Evolutionary conservation across 2,113 vertebrate genomes (phyloP).

Genomic region (Parus major): DNA sequence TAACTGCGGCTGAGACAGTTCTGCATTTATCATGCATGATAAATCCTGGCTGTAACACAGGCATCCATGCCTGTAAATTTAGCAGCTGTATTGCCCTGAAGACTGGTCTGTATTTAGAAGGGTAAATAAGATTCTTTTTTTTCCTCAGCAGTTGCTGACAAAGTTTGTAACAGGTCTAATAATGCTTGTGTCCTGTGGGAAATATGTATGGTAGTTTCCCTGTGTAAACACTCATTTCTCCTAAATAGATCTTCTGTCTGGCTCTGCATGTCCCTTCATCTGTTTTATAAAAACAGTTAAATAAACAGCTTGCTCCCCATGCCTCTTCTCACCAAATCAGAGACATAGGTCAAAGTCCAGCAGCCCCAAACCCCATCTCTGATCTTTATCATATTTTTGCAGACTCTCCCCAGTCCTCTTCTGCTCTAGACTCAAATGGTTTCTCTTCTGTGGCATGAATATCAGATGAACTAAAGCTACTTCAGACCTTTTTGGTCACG

Average conservation of each 20-base stretch:
- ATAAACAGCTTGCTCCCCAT: neutral
- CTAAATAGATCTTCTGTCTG: neutral
- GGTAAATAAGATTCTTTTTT: conserved; percentile 14
- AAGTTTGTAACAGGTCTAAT: conserved; percentile 28
- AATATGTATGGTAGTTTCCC: conserved; percentile 60
- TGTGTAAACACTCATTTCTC: neutral
- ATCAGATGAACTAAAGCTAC: neutral
- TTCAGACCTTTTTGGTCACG: neutral
- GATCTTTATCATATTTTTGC: neutral
- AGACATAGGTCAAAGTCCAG: neutral
- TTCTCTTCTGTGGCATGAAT: neutral
- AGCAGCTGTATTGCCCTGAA: neutral
- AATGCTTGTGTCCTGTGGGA: conserved; percentile 48
- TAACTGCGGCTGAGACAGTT: neutral
- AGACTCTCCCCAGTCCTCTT: neutral
- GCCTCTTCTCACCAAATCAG: neutral
- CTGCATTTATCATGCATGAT: neutral
- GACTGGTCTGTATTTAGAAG: neutral
- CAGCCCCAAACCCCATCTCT: neutral
- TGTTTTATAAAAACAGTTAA: neutral
- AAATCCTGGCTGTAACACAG: neutral
- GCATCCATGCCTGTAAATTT: neutral
- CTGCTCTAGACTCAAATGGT: neutral
- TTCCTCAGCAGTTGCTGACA: neutral
- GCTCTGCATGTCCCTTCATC: neutral